Conservation (phyloP, 2,888 invertebrate species). For the Thysanoteuthis rhombus region DNA sequence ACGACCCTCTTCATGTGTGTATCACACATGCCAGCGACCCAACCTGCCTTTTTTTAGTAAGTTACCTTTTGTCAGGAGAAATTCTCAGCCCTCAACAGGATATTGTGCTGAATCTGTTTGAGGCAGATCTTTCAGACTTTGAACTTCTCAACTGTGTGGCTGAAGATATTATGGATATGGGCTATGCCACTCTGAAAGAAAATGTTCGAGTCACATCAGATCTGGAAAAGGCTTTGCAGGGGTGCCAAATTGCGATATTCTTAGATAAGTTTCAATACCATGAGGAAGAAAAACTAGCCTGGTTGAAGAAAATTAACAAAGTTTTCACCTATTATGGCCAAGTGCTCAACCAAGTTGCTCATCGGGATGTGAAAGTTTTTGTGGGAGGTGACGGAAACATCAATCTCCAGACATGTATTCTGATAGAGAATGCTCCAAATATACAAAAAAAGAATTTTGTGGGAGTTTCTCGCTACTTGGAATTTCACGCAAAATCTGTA, state of each 20-base stretch:
- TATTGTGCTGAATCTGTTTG: conserved; percentile 56
- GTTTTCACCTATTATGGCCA: conserved; percentile 56
- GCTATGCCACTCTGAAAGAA: conserved; percentile 51
- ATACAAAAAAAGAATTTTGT: conserved; percentile 60
- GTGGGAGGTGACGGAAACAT: conserved; percentile 60
- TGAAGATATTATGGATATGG: conserved; percentile 63
- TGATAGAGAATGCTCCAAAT: conserved; percentile 58
- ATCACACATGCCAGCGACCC: conserved; percentile 61
- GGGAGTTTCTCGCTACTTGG: conserved; percentile 57
- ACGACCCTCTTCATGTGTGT: conserved; percentile 61
- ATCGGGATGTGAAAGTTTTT: conserved; percentile 58
- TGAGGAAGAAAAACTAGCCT: conserved; percentile 47
- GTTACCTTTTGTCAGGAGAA: conserved; percentile 56
- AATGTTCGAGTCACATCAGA: conserved; percentile 47
- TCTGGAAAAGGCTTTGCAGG: conserved; percentile 52
- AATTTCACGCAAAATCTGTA: conserved; percentile 62
- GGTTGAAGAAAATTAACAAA: conserved; percentile 54
- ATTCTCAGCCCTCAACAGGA: conserved; percentile 58
- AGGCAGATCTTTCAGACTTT: conserved; percentile 42
- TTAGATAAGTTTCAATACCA: conserved; percentile 50
- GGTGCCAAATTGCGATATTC: conserved; percentile 57
- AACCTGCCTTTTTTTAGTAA: conserved; percentile 55
- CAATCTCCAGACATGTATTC: conserved; percentile 61
- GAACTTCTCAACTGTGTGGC: conserved; percentile 52
- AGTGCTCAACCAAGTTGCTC: conserved; percentile 53